Evolutionary conservation across 2,113 vertebrate genomes (phyloP).

Genomic region (Typhlomys cinereus): DNA sequence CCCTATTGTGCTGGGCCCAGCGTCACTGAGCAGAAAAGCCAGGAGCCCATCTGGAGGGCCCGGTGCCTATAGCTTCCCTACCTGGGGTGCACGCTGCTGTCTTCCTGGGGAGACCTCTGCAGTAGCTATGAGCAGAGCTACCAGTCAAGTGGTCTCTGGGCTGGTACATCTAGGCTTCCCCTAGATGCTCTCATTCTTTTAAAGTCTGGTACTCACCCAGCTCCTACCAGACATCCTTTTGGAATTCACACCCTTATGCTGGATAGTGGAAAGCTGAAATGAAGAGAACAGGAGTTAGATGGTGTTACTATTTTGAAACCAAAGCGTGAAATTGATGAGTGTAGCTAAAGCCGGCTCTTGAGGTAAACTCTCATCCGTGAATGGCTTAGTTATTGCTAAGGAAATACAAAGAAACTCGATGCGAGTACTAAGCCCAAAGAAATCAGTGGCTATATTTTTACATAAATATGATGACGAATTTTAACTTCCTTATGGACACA

Average conservation of each 20-base stretch:
- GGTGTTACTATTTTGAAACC: not conserved
- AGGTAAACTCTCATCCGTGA: not conserved
- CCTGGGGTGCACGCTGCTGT: not conserved
- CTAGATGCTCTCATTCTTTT: not conserved
- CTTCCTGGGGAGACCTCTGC: not conserved
- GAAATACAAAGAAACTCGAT: not conserved
- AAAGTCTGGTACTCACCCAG: not conserved
- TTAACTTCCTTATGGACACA: not conserved
- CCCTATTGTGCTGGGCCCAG: not conserved
- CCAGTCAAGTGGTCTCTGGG: not conserved
- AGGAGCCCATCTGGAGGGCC: not conserved
- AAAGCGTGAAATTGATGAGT: not conserved
- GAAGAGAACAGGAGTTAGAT: not conserved
- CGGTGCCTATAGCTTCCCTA: not conserved
- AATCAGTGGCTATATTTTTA: not conserved
- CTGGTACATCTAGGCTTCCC: too few species aligned
- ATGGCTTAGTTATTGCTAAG: not conserved
- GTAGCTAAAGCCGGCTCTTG: not conserved
- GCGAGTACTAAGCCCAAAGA: not conserved
- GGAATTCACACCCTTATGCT: not conserved
- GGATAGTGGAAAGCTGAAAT: not conserved
- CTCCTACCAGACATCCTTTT: not conserved
- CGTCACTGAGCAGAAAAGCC: not conserved
- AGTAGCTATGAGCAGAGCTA: too few species aligned
- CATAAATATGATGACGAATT: not conserved